Base-by-base conservation (phyloP, 2,797 vertebrate genomes). In the Alcedo quadribrachys region DNA sequence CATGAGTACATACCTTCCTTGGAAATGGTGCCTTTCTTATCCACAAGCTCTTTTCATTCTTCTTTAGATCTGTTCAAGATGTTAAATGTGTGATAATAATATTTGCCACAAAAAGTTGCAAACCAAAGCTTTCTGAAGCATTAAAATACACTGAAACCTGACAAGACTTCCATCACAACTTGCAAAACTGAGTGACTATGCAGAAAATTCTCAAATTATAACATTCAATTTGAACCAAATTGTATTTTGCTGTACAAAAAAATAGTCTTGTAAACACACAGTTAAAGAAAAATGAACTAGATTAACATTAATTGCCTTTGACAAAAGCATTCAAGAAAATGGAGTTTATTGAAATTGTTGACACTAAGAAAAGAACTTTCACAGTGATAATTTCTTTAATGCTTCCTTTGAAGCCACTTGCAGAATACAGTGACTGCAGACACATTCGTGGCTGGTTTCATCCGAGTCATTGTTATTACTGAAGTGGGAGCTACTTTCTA, bases 231-330 rank as follows among this genome's bases (percentile, higher is more conserved):
- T 40, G 32, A 84, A 70, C 19, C 5, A 66, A 84, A 78, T 63
- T 70, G 1, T 80, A 37, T 78, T 77, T 48, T 27, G 33, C 48
- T 61, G 13, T 76, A 63, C 17, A 73, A 89, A 76, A 87, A 87
- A 78, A 15, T 19, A 57, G 15, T 74, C 74, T 71, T 48, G 79
- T 85, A 94, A 93, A 94, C 53, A 80, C 35, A 76, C 33, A 81
- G 68, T 85, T 92, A 85, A 46, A 93, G 80, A 50, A 86, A 79
- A 85, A 58, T 57, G 87, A 85, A 87, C 85, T 78, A 91, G 80
- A 92, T 96, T 87, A 68, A 68, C 48, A 85, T 79, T 96, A 78
- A 94, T 94, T 94, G 25, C 30, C 61, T 95, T 91, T 93, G 75
- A 87, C 28, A 88, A 91, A 92, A 92, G 69, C 87, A 87, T 37